A percentile compares a stretch with the other conserved stretches of the same genome.
These are phyloP conservation scores for Palaemon carinicauda DNA, from an alignment of 1,140 invertebrate genomes.

Conservation along the genomic window DNA sequence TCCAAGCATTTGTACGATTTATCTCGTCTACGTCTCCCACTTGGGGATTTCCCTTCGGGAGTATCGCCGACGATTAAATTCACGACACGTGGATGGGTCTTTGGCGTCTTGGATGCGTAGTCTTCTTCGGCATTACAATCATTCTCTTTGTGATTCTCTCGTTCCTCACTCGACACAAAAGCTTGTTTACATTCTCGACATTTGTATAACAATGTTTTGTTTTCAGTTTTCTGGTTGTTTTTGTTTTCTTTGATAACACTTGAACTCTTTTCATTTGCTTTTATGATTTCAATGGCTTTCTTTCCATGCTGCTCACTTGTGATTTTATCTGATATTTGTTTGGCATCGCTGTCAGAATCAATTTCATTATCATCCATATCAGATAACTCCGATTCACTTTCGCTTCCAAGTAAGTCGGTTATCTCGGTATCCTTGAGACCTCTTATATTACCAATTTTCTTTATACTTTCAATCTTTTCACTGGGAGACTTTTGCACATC, in stretches of 20 bases:
- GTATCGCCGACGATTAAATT: too few species aligned
- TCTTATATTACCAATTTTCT: slow-evolving; percentile 34
- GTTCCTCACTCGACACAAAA: slow-evolving; percentile 3
- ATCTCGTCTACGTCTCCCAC: too few species aligned
- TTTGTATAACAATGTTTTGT: neutral
- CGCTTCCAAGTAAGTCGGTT: slow-evolving; percentile 7
- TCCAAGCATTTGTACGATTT: too few species aligned
- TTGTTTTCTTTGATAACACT: neutral
- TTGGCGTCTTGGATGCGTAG: too few species aligned
- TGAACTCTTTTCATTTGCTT: neutral
- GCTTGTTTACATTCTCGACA: slow-evolving; percentile 11
- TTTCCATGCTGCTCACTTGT: neutral
- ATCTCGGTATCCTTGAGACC: slow-evolving; percentile 38
- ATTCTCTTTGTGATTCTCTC: too few species aligned
- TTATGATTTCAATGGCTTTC: neutral
- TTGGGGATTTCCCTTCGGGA: too few species aligned
- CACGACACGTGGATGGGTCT: too few species aligned
- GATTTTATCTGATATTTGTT: neutral
- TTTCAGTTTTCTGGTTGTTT: slow-evolving; percentile 5
- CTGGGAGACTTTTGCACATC: slow-evolving; percentile 4
- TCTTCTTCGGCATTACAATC: too few species aligned
- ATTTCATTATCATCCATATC: neutral
- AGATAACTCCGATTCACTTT: slow-evolving; percentile 5
- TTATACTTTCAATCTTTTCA: slow-evolving; percentile 12
- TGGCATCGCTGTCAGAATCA: neutral